These are phyloP conservation scores for Synergus umbraculus DNA, from an alignment of 2,888 invertebrate genomes.

Conservation along the genomic window DNA sequence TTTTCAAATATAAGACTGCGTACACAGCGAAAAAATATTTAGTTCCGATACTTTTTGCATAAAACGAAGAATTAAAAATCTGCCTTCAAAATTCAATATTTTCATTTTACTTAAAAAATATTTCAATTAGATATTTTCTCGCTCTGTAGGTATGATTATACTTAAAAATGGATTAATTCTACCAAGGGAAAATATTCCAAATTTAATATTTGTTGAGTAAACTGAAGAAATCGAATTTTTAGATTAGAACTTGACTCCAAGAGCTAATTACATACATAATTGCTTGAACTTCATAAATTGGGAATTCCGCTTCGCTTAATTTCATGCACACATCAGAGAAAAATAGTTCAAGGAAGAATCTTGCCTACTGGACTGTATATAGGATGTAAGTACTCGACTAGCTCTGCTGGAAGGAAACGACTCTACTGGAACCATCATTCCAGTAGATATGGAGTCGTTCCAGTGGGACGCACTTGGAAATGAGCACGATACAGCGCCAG, in stretches of 20 bases:
- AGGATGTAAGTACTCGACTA: not conserved
- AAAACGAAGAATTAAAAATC: no score
- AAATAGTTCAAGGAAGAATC: constrained; percentile 30
- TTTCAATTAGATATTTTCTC: no score
- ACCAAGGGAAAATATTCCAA: no score
- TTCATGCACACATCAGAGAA: constrained; percentile 8
- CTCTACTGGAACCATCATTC: constrained; percentile 19
- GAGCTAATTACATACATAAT: not conserved
- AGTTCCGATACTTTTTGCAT: no score
- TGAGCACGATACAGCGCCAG: not conserved
- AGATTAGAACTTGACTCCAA: not conserved
- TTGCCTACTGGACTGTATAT: not conserved
- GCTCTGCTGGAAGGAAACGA: not conserved
- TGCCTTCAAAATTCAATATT: no score
- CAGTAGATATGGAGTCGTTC: constrained; percentile 3
- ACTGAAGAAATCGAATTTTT: no score
- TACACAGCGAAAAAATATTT: no score
- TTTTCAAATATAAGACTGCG: no score
- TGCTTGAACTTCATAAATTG: constrained; percentile 7
- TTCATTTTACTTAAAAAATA: no score
- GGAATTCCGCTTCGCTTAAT: constrained; percentile 26
- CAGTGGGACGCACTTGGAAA: constrained; percentile 14
- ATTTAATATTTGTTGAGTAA: no score
- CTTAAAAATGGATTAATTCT: no score
- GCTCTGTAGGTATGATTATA: no score